Percentiles rank a stretch among this genome's conserved stretches.
Evolutionary conservation across 2,113 vertebrate genomes (phyloP).

Genomic region (Macaca mulatta): DNA sequence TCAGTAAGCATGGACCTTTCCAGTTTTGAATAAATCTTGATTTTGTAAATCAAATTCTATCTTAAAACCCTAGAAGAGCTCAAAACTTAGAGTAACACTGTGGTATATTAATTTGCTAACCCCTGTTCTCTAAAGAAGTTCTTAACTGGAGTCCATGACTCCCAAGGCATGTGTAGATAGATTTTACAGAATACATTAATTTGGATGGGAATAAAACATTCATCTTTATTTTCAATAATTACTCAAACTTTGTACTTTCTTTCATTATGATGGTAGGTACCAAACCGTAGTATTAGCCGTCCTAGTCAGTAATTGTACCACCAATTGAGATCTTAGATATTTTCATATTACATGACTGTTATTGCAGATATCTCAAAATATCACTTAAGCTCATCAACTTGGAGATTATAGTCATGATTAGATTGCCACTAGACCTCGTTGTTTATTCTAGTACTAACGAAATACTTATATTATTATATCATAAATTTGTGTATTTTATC

Average conservation of each 20-base stretch:
- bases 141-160: background rate
- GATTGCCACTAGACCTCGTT: background rate
- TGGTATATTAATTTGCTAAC: background rate
- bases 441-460: constrained; percentile 1
- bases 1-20: background rate
- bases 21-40: constrained; percentile 17
- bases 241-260: background rate
- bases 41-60: background rate
- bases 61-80: background rate
- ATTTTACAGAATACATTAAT: background rate
- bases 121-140: background rate
- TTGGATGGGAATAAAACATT: background rate
- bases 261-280: background rate
- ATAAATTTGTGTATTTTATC: constrained; percentile 20
- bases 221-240: constrained; percentile 11
- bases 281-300: background rate
- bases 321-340: background rate
- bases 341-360: background rate
- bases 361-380: constrained; percentile 31
- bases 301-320: background rate
- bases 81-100: background rate
- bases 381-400: background rate
- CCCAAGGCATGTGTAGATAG: background rate
- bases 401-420: constrained; percentile 1
- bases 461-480: background rate